A percentile compares a stretch with the other conserved stretches of the same genome.
Evolutionary conservation across 2,888 invertebrate genomes (phyloP).

Genomic region (Caenorhabditis sinica): DNA sequence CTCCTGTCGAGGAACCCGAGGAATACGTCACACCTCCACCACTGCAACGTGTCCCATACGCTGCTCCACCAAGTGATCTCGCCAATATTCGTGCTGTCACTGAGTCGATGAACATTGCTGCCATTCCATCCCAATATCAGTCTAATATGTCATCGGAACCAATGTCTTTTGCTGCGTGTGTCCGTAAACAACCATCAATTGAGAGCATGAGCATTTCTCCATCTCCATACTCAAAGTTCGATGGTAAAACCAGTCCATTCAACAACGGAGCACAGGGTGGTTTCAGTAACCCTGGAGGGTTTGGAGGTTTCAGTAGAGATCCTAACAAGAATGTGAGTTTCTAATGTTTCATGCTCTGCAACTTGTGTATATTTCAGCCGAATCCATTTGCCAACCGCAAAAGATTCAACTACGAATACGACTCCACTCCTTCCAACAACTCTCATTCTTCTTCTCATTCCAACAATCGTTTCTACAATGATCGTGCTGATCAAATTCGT

Average conservation of each 20-base stretch:
- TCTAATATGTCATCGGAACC: constrained; percentile 11
- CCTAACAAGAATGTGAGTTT: constrained; percentile 38
- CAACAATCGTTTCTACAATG: constrained; percentile 12
- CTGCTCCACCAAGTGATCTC: background rate
- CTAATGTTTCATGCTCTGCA: background rate
- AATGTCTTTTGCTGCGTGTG: constrained; percentile 57
- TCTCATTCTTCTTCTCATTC: constrained; percentile 22
- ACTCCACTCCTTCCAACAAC: background rate
- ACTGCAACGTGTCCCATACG: constrained; percentile 41
- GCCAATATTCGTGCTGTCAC: constrained; percentile 50
- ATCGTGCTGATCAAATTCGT: constrained; percentile 27
- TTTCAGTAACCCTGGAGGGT: constrained; percentile 31
- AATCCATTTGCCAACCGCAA: constrained; percentile 63
- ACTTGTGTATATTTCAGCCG: constrained; percentile 23
- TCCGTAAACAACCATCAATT: constrained; percentile 51
- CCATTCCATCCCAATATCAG: constrained; percentile 22
- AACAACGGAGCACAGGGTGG: constrained; percentile 14
- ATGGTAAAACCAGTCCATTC: constrained; percentile 51
- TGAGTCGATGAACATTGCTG: constrained; percentile 57
- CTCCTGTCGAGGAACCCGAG: constrained; percentile 5
- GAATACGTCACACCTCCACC: constrained; percentile 33
- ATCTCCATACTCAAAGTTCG: constrained; percentile 38
- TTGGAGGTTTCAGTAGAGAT: constrained; percentile 47
- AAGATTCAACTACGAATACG: constrained; percentile 35
- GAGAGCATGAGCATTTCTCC: constrained; percentile 49